These are phyloP conservation scores for Toxotes jaculatrix DNA, from an alignment of 2,113 vertebrate species.

Conservation along the genomic window DNA sequence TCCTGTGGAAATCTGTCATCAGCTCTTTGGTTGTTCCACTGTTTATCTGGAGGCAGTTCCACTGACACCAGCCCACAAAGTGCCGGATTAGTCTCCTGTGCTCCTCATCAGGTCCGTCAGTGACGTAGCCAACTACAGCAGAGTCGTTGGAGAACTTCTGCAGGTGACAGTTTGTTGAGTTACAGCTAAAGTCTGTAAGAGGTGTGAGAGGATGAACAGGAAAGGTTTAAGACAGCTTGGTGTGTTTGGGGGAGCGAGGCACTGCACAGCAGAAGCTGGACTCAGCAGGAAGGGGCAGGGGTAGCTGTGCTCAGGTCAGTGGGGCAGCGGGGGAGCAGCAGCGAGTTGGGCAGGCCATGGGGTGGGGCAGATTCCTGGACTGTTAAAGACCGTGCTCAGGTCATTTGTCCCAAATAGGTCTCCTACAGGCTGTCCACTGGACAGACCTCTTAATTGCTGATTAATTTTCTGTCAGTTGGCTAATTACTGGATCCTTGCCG, in stretches of 20 bases:
- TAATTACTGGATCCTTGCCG: background rate
- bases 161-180: background rate
- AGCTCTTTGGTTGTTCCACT: background rate
- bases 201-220: background rate
- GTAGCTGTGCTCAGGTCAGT: too few relatives aligned
- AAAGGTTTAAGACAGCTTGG: background rate
- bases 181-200: background rate
- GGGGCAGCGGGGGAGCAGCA: too few relatives aligned
- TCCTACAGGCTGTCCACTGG: too few relatives aligned
- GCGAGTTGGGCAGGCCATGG: too few relatives aligned
- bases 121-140: background rate
- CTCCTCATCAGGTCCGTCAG: background rate
- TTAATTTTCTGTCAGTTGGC: background rate
- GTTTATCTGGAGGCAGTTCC: background rate
- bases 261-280: too few relatives aligned
- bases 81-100: background rate
- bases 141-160: background rate
- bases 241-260: too few relatives aligned
- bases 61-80: background rate
- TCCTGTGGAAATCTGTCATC: background rate
- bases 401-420: too few relatives aligned
- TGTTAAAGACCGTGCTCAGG: too few relatives aligned
- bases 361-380: too few relatives aligned
- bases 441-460: background rate
- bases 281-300: too few relatives aligned